Evolutionary conservation across 1,140 invertebrate species (phyloP).

Genomic region (Zophobas atratus): DNA sequence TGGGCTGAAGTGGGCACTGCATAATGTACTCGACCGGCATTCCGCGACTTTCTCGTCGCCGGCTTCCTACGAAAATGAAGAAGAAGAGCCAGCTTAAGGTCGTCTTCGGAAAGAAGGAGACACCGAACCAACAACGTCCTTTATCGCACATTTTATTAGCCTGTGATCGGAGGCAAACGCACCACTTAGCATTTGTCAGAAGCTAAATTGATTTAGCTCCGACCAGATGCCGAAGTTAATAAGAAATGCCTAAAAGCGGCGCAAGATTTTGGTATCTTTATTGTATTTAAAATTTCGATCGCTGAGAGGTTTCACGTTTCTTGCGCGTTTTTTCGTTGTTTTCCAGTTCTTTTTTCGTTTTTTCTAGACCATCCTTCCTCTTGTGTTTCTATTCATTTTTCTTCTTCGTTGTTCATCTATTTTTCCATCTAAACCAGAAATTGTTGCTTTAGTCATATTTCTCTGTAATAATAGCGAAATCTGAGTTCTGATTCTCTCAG

Average conservation of each 20-base stretch:
- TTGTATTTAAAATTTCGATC: no score
- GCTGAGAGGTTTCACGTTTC: not conserved
- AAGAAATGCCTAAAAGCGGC: slow-evolving; percentile 25
- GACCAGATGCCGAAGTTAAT: slow-evolving; percentile 38
- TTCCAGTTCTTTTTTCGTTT: no score
- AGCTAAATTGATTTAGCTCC: slow-evolving; percentile 42
- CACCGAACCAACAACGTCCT: slow-evolving; percentile 34
- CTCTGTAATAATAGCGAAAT: no score
- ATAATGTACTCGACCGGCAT: slow-evolving; percentile 50
- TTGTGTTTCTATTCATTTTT: no score
- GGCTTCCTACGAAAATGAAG: slow-evolving; percentile 44
- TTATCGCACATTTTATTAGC: slow-evolving; percentile 44
- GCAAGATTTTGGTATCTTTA: not conserved
- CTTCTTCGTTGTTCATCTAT: no score
- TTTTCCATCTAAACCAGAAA: no score
- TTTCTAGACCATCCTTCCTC: no score
- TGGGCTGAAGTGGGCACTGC: slow-evolving; percentile 54
- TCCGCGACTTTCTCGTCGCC: slow-evolving; percentile 46
- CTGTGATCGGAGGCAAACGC: slow-evolving; percentile 37
- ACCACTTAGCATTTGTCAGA: slow-evolving; percentile 45
- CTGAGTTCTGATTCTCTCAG: no score
- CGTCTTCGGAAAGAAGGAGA: slow-evolving; percentile 30
- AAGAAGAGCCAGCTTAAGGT: slow-evolving; percentile 34
- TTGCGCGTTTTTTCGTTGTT: not conserved
- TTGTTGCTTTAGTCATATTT: no score